phyloP scores from a whole-genome alignment of 2,797 vertebrate genomes.

The Toxotes lorentzi region DNA sequence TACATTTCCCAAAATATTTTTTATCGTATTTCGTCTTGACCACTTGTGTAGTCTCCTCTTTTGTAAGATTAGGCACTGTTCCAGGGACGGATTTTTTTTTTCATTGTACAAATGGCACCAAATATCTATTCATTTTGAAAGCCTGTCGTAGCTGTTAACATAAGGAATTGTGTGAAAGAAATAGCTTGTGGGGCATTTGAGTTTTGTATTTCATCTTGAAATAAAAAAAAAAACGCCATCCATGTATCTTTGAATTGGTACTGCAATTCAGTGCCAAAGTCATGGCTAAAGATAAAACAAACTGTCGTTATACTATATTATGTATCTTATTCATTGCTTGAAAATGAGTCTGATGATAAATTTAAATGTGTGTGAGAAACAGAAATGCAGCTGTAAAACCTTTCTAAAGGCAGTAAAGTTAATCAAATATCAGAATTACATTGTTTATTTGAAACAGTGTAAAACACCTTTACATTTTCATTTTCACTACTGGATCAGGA shows the following conservation, averaged over 20 bases:
- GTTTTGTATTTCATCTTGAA: not conserved
- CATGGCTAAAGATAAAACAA: conserved; percentile 5
- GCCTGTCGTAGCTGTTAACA: not conserved
- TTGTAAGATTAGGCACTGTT: conserved; percentile 25
- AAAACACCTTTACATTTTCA: no score
- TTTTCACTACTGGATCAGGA: not conserved
- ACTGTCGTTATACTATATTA: not conserved
- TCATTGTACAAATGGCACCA: not conserved
- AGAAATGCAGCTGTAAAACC: not conserved
- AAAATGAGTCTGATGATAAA: not conserved
- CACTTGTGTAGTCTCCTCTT: conserved; percentile 28
- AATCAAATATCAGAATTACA: not conserved
- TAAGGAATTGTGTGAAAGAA: not conserved
- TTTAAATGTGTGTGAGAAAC: conserved; percentile 17
- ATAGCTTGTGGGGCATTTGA: not conserved
- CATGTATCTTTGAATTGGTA: not conserved
- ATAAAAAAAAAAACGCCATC: not conserved
- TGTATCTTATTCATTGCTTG: conserved; percentile 11
- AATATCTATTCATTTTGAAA: conserved; percentile 2
- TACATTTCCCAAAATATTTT: conserved; percentile 41
- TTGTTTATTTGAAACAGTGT: no score
- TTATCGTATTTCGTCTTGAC: conserved; percentile 43
- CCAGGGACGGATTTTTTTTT: conserved; percentile 9
- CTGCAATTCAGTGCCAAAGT: conserved; percentile 12
- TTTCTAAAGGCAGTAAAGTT: not conserved